Conservation (phyloP, 1,140 invertebrate genomes). For the Potamilus streckersoni region DNA sequence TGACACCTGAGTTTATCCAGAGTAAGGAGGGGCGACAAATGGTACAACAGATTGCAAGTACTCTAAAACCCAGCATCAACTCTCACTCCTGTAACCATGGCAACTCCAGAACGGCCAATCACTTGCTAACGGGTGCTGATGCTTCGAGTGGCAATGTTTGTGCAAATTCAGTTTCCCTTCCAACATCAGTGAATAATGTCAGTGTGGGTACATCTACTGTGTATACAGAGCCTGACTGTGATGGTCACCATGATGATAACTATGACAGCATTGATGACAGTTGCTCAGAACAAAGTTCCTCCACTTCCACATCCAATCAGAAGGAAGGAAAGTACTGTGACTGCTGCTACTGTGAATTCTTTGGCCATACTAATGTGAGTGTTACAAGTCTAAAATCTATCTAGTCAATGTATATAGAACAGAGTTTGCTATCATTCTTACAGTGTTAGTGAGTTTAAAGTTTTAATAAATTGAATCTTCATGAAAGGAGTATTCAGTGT, state of each 20-base stretch:
- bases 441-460: too few relatives aligned
- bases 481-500: too few relatives aligned
- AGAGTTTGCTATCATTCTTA: too few relatives aligned
- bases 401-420: too few relatives aligned
- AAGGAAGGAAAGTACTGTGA: slow-evolving; percentile 77
- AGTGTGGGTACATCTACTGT: slow-evolving; percentile 59
- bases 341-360: slow-evolving; percentile 81
- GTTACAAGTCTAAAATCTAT: neutral
- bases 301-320: slow-evolving; percentile 68
- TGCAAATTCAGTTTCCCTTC: slow-evolving; percentile 41
- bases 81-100: slow-evolving; percentile 31
- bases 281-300: slow-evolving; percentile 72
- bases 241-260: slow-evolving; percentile 62
- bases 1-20: slow-evolving; percentile 34
- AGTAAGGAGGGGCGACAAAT: slow-evolving; percentile 44
- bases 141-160: slow-evolving; percentile 16
- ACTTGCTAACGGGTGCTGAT: slow-evolving; percentile 12
- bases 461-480: too few relatives aligned
- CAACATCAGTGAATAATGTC: slow-evolving; percentile 56
- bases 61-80: slow-evolving; percentile 27
- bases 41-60: slow-evolving; percentile 39
- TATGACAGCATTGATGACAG: slow-evolving; percentile 68
- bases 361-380: slow-evolving; percentile 77
- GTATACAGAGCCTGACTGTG: slow-evolving; percentile 61
- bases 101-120: slow-evolving; percentile 21